Evolutionary conservation across 1,140 invertebrate genomes (phyloP), one percentile per base, ranked within the genome.

Genomic region (Lordiphosa stackelbergi): DNA sequence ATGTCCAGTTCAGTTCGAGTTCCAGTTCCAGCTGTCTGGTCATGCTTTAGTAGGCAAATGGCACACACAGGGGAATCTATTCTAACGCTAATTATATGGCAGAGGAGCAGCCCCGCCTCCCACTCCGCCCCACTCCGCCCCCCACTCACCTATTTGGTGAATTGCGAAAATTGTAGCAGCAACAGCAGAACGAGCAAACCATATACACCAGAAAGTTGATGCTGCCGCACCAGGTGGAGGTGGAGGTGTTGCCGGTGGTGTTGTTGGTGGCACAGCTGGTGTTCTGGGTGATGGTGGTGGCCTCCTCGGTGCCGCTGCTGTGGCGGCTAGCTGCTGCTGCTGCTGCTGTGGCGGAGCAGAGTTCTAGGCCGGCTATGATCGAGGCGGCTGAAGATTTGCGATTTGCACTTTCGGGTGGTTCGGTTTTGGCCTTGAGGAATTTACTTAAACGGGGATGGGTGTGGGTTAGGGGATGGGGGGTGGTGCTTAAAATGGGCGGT

Each of bases 181-280:
- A 86, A 64, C 85, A 86, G 52, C 85, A 86, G 35, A 86, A 86
- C 55, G 85, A 86, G 77, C 85, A 86, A 55, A 86, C 85, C 85
- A 86, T 86, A 85, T 86, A 86, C 61, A 86, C 79, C 38, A 86
- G 55, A 62, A 86, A 86, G 36, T 86, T 86, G 42, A 86, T 75
- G 66, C 85, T 78, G 63, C 85, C 68, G 58, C 85, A 86, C 85
- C 85, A 86, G 53, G 77, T 83, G n/a, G 73, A 73, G 38, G 77
- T 84, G 31, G 68, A 53, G 42, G 66, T 56, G 37, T 53, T 60
- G 28, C 38, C 42, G 35, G 36, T 34, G 13, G 47, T 34, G 11
- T 4, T 34, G n/a, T 36, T 54, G 31, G 11, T 36, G 42, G 35
- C 16, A 48, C 9, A 13, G 19, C 16, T 34, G 28, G 4, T 24